Percentiles rank a stretch among this genome's conserved stretches.
Evolutionary conservation across 2,888 invertebrate genomes (phyloP).

Genomic region (Acutogordius australiensis): DNA sequence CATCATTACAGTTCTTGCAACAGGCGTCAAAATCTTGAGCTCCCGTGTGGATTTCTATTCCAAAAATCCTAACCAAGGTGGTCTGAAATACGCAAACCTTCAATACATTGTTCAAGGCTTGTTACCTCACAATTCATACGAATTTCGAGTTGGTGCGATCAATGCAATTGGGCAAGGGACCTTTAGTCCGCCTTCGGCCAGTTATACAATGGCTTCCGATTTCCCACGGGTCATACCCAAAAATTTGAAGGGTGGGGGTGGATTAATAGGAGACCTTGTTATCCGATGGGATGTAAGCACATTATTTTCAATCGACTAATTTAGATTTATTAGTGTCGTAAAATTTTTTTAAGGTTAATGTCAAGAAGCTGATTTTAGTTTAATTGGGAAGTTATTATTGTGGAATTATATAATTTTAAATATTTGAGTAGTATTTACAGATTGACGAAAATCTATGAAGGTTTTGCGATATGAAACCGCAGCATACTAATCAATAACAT

Average conservation of each 20-base stretch:
- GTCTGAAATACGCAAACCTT: neutral
- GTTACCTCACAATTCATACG: conserved; percentile 59
- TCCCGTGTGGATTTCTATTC: no score
- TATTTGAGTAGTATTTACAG: no score
- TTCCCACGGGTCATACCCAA: conserved; percentile 44
- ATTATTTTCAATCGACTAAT: no score
- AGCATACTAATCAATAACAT: no score
- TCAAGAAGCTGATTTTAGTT: no score
- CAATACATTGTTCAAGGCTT: conserved; percentile 24
- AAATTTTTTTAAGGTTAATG: no score
- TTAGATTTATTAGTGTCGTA: conserved; percentile 4
- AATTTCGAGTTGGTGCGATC: conserved; percentile 57
- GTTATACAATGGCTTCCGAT: conserved; percentile 50
- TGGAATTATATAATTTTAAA: no score
- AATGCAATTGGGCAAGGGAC: conserved; percentile 51
- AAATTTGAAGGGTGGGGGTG: conserved; percentile 65
- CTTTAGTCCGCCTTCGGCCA: conserved; percentile 52
- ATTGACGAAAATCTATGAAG: no score
- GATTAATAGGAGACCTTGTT: conserved; percentile 68
- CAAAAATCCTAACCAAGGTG: no score
- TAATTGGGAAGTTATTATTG: no score
- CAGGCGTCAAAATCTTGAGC: neutral
- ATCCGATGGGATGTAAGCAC: conserved; percentile 57
- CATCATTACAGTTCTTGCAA: no score
- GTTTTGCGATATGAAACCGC: no score